Conservation (phyloP, 23 tunicate genomes). For the Halocynthia aurantium region DNA sequence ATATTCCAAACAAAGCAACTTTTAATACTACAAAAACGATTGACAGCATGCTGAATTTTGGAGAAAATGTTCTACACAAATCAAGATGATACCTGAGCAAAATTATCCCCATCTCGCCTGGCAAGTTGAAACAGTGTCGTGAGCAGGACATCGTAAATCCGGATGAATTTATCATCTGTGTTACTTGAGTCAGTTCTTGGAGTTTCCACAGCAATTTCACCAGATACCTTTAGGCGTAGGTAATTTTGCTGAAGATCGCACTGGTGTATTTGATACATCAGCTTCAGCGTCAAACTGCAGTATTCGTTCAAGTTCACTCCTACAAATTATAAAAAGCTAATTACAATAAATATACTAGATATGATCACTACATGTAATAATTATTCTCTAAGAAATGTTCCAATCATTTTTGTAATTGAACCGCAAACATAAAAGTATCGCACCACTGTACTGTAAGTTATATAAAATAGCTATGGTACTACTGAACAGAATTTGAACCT, state of each 20-base stretch:
- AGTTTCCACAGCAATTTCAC: not conserved
- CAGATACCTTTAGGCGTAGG: too few species aligned
- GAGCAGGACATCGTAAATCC: not conserved
- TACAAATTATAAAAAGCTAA: not conserved
- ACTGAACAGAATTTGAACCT: too few species aligned
- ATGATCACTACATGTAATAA: too few species aligned
- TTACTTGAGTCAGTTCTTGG: not conserved
- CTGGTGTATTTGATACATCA: conserved; percentile 13
- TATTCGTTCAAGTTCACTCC: conserved; percentile 15
- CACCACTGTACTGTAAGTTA: too few species aligned
- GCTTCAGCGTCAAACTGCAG: not conserved
- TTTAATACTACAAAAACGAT: not conserved
- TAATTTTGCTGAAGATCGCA: not conserved
- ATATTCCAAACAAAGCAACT: not conserved
- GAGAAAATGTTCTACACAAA: not conserved
- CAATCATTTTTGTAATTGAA: too few species aligned
- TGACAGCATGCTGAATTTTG: not conserved
- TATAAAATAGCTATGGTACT: too few species aligned
- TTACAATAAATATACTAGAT: not conserved
- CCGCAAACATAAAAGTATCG: too few species aligned
- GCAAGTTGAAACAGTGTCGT: conserved; percentile 14
- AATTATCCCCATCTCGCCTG: conserved; percentile 10
- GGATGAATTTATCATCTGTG: not conserved
- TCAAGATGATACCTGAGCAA: conserved; percentile 11
- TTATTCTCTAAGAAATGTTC: too few species aligned